Percentiles rank a stretch among this genome's conserved stretches.
Evolutionary conservation across 2,888 invertebrate genomes (phyloP).

Genomic region (Dynastes grantii): DNA sequence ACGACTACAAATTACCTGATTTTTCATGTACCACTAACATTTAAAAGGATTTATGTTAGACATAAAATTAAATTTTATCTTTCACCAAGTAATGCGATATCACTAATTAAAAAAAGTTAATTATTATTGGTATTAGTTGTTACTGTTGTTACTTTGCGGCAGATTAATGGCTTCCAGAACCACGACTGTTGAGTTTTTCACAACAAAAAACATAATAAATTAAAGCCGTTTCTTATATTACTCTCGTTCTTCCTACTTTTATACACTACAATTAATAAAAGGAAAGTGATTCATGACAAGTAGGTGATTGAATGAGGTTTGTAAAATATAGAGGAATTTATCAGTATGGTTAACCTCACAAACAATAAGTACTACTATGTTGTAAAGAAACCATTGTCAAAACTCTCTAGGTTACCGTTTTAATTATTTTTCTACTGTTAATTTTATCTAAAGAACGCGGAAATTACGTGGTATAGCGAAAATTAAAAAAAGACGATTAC

Average conservation of each 20-base stretch:
- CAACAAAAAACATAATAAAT: conserved; percentile 18
- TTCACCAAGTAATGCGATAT: conserved; percentile 36
- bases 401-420: too few species aligned
- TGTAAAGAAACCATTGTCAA: too few species aligned
- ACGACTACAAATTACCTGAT: conserved; percentile 41
- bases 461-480: too few species aligned
- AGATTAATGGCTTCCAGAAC: conserved; percentile 8
- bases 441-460: too few species aligned
- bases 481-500: too few species aligned
- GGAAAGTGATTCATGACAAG: too few species aligned
- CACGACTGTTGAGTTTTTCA: not conserved
- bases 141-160: conserved; percentile 21
- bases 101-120: conserved; percentile 38
- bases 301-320: too few species aligned
- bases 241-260: not conserved
- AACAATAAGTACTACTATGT: too few species aligned
- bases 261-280: conserved; percentile 1
- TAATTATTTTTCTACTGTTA: too few species aligned
- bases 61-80: conserved; percentile 45
- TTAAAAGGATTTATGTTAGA: conserved; percentile 46
- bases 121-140: conserved; percentile 32
- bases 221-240: not conserved
- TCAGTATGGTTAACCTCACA: too few species aligned
- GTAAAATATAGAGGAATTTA: not conserved
- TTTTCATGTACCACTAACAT: conserved; percentile 43